Evolutionary conservation across 2,797 vertebrate species (phyloP).

Genomic region (Choloepus didactylus): DNA sequence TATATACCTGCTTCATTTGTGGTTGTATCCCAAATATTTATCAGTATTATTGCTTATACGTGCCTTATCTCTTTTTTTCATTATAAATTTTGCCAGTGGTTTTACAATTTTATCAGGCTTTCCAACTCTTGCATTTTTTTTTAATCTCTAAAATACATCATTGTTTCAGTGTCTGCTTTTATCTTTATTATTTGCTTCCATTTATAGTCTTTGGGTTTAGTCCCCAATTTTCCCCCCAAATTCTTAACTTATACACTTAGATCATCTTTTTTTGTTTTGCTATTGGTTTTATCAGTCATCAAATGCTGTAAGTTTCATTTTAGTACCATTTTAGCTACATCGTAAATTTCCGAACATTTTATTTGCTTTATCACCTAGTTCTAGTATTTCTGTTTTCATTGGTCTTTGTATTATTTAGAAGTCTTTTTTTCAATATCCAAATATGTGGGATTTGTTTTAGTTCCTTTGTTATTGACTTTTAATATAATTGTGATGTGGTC

Average conservation of each 20-base stretch:
- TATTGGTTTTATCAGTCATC: background rate
- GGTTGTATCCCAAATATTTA: too few relatives aligned
- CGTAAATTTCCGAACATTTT: background rate
- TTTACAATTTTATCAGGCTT: background rate
- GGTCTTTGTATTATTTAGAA: background rate
- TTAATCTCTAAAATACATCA: background rate
- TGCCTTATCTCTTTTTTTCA: background rate
- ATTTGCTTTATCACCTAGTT: background rate
- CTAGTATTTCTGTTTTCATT: background rate
- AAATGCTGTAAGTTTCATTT: background rate
- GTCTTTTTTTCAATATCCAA: background rate
- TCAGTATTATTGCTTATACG: background rate
- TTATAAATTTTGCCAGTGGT: background rate
- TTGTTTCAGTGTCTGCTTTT: background rate
- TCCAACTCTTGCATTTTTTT: background rate
- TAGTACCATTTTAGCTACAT: background rate
- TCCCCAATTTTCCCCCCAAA: background rate
- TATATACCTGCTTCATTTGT: background rate
- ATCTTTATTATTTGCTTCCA: too few relatives aligned
- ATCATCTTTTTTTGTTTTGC: background rate
- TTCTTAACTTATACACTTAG: background rate
- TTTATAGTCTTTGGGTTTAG: background rate
- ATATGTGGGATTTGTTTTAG: background rate
- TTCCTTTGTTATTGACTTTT: background rate
- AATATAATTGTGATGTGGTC: background rate